Evolutionary conservation across 2,888 invertebrate genomes (phyloP).

Genomic region (Entomobrya proxima): DNA sequence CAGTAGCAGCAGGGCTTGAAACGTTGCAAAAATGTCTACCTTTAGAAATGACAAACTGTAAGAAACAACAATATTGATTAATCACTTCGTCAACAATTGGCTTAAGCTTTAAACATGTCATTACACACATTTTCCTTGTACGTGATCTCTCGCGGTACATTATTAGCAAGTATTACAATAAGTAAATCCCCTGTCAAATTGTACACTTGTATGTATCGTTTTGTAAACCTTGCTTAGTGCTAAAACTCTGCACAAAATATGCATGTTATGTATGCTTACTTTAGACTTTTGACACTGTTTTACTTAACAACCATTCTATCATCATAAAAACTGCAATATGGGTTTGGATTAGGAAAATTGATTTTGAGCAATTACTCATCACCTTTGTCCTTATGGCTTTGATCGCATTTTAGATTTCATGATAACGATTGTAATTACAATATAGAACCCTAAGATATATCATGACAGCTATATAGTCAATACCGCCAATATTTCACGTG

Average conservation of each 20-base stretch:
- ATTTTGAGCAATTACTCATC: constrained; percentile 46
- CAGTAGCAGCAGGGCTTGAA: background rate
- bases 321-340: background rate
- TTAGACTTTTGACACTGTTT: background rate
- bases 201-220: background rate
- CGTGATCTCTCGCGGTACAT: background rate
- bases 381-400: constrained; percentile 15
- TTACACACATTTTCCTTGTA: background rate
- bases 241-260: background rate
- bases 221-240: background rate
- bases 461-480: too few relatives aligned
- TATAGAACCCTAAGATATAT: background rate
- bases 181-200: background rate
- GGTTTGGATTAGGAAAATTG: constrained; percentile 21
- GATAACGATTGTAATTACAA: background rate
- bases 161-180: background rate
- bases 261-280: constrained; percentile 10
- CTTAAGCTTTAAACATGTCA: background rate
- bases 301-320: background rate
- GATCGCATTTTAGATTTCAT: background rate
- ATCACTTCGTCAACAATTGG: background rate
- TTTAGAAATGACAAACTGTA: background rate
- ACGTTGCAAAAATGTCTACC: background rate
- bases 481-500: too few relatives aligned
- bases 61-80: background rate